Percentiles rank a stretch among this genome's conserved stretches.
These are phyloP conservation scores for Cyclopterus lumpus DNA, from an alignment of 2,797 vertebrate species.

Conservation along the genomic window DNA sequence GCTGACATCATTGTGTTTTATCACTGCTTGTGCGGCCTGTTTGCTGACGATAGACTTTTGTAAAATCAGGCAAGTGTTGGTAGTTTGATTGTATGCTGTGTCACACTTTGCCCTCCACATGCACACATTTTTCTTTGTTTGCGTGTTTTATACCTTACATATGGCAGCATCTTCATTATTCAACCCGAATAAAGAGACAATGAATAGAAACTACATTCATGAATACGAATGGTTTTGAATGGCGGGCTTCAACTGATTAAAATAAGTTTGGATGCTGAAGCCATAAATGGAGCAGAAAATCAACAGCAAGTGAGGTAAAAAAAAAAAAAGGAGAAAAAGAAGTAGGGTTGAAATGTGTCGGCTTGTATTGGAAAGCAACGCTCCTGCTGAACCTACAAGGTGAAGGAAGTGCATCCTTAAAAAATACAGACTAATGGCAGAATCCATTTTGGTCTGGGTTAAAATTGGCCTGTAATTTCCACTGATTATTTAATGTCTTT, in stretches of 20 bases:
- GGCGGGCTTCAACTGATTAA: background rate
- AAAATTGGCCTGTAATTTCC: background rate
- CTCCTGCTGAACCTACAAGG: background rate
- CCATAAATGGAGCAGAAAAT: conserved; percentile 6
- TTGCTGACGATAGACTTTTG: conserved; percentile 48
- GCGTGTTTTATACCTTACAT: conserved; percentile 25
- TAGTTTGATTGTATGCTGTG: conserved; percentile 32
- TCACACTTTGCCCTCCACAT: conserved; percentile 27
- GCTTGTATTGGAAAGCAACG: background rate
- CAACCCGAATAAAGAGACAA: conserved; percentile 11
- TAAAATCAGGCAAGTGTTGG: conserved; percentile 13
- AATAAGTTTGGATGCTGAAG: background rate
- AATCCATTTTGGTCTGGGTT: too few species aligned
- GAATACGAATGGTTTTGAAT: conserved; percentile 31
- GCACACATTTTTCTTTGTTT: conserved; percentile 39
- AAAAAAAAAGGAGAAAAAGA: background rate
- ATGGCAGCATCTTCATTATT: conserved; percentile 26
- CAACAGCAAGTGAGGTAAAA: background rate
- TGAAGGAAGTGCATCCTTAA: background rate
- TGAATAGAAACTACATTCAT: conserved; percentile 27
- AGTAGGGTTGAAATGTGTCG: background rate
- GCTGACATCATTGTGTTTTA: conserved; percentile 29
- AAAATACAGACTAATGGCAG: background rate
- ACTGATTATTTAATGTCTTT: background rate
- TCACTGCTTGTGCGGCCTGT: conserved; percentile 19